A percentile compares a stretch with the other conserved stretches of the same genome.
phyloP scores from a whole-genome alignment of 1,140 invertebrate species.

The Adelges cooleyi region DNA sequence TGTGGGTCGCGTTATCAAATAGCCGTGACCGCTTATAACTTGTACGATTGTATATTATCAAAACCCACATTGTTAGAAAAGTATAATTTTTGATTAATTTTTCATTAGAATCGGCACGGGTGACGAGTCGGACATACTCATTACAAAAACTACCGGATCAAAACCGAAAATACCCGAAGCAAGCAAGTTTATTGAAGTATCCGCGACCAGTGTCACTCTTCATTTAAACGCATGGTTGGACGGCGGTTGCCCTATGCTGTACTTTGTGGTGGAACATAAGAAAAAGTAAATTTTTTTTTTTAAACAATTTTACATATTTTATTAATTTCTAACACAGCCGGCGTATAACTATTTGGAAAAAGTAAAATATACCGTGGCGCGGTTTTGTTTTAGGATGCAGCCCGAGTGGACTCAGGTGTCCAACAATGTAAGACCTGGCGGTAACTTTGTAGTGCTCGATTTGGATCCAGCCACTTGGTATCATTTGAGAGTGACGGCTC shows the following conservation, averaged over 20 bases:
- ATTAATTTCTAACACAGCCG: background rate
- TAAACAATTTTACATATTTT: background rate
- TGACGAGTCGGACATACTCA: constrained; percentile 72
- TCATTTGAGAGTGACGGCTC: constrained; percentile 77
- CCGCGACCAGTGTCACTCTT: constrained; percentile 78
- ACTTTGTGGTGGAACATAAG: constrained; percentile 92
- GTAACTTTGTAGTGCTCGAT: constrained; percentile 81
- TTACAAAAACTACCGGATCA: constrained; percentile 73
- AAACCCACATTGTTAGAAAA: background rate
- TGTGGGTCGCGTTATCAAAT: constrained; percentile 86
- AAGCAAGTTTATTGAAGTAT: constrained; percentile 79
- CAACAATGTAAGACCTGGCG: constrained; percentile 80
- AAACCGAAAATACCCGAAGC: constrained; percentile 83
- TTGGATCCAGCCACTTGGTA: constrained; percentile 89
- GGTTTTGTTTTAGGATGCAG: constrained; percentile 46
- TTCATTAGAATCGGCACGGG: constrained; percentile 68
- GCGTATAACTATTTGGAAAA: background rate
- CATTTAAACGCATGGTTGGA: constrained; percentile 87
- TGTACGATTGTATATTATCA: constrained; percentile 43
- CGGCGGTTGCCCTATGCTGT: constrained; percentile 88
- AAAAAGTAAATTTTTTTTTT: constrained; percentile 80
- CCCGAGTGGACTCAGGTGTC: constrained; percentile 87
- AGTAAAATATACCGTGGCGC: background rate
- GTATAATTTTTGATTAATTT: constrained; percentile 3
- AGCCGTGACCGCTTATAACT: constrained; percentile 81